Percentiles rank a stretch among this genome's conserved stretches.
These are phyloP conservation scores for Ispidina picta DNA, from an alignment of 2,797 vertebrate species.

Conservation along the genomic window DNA sequence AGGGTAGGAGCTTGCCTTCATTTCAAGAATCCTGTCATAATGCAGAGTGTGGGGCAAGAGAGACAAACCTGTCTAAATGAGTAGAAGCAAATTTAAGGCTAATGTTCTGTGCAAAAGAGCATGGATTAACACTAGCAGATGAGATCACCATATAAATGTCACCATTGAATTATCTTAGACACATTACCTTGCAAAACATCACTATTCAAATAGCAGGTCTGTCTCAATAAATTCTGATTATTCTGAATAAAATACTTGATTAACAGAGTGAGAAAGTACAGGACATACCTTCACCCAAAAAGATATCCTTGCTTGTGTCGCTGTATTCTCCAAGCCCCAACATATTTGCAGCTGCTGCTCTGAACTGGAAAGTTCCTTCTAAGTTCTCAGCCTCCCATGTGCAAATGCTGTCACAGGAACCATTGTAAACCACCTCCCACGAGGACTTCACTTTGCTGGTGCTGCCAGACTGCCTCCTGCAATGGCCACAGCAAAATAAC, in stretches of 20 bases:
- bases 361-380: slow-evolving; percentile 76
- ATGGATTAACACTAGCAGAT: not conserved
- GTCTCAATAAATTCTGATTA: not conserved
- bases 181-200: not conserved
- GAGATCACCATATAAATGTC: not conserved
- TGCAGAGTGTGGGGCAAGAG: not conserved
- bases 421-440: slow-evolving; percentile 75
- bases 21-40: not conserved
- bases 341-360: slow-evolving; percentile 74
- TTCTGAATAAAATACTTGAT: not conserved
- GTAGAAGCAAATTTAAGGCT: not conserved
- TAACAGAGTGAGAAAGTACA: not conserved
- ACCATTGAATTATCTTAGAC: not conserved
- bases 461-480: slow-evolving; percentile 53
- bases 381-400: slow-evolving; percentile 70
- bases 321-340: slow-evolving; percentile 77
- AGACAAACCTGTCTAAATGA: not conserved
- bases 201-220: not conserved
- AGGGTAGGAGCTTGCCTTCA: not conserved
- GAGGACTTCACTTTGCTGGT: slow-evolving; percentile 7
- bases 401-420: slow-evolving; percentile 75
- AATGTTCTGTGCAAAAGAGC: not conserved
- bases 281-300: slow-evolving; percentile 64
- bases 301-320: slow-evolving; percentile 63
- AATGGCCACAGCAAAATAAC: not conserved